phyloP scores from a whole-genome alignment of 2,113 vertebrate genomes.

The Nansenia antarctica region DNA sequence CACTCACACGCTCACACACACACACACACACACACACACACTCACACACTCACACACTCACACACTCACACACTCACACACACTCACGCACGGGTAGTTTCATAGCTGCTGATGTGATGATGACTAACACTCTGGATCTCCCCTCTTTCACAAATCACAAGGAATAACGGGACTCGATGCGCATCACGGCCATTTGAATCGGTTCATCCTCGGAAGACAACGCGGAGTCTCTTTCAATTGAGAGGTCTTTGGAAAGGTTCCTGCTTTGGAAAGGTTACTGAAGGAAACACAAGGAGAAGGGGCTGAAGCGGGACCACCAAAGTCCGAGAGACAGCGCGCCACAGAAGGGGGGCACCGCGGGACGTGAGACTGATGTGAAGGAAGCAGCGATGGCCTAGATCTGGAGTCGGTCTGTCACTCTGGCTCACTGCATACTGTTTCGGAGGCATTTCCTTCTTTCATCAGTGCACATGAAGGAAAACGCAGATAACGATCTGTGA shows the following conservation, averaged over 20 bases:
- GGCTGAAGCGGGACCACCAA: slow-evolving; percentile 29
- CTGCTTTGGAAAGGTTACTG: slow-evolving; percentile 33
- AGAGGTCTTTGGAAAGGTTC: slow-evolving; percentile 19
- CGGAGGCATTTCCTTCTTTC: slow-evolving; percentile 18
- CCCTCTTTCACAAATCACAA: slow-evolving; percentile 13
- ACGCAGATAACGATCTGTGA: slow-evolving; percentile 20
- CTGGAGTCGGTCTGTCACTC: slow-evolving; percentile 49
- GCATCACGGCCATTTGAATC: slow-evolving; percentile 11
- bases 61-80: slow-evolving; percentile 24
- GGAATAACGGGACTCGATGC: not conserved
- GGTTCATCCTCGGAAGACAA: not conserved
- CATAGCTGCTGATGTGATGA: too few relatives aligned
- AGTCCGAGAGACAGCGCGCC: slow-evolving; percentile 39
- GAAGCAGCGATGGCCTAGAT: slow-evolving; percentile 53
- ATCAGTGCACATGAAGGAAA: slow-evolving; percentile 48
- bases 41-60: too few relatives aligned
- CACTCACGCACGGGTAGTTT: slow-evolving; percentile 32
- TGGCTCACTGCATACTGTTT: slow-evolving; percentile 39
- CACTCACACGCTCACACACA: too few relatives aligned
- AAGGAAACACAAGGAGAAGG: slow-evolving; percentile 25
- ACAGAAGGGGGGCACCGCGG: slow-evolving; percentile 50
- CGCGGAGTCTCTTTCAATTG: not conserved
- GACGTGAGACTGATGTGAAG: slow-evolving; percentile 44
- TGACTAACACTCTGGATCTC: slow-evolving; percentile 49
- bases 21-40: too few relatives aligned